A percentile compares a stretch with the other conserved stretches of the same genome.
Evolutionary conservation across 2,888 invertebrate genomes (phyloP).

Genomic region (Xestobium rufovillosum): DNA sequence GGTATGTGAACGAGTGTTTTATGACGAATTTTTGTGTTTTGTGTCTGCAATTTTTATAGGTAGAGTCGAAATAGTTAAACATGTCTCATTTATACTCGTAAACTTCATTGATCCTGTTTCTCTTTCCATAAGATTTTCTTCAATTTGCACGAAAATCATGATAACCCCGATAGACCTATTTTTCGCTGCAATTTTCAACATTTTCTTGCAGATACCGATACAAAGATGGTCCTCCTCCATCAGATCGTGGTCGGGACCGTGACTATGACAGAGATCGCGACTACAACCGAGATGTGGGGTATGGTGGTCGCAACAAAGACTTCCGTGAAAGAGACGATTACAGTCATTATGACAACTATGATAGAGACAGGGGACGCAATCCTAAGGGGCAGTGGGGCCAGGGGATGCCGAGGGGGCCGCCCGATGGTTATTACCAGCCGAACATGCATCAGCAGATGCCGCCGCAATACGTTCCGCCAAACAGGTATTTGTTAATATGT

Average conservation of each 20-base stretch:
- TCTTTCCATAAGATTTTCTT: no score
- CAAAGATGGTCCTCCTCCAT: constrained; percentile 19
- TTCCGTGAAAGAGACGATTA: constrained; percentile 11
- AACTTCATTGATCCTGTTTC: no score
- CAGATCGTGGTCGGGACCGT: constrained; percentile 17
- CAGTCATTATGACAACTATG: constrained; percentile 26
- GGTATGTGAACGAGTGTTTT: no score
- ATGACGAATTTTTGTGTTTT: no score
- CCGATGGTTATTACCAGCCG: constrained; percentile 28
- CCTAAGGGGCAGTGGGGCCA: constrained; percentile 17
- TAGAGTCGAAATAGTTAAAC: no score
- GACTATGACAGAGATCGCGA: constrained; percentile 28
- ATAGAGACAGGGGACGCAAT: constrained; percentile 19
- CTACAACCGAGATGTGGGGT: constrained; percentile 25
- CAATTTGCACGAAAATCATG: no score
- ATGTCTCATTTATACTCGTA: no score
- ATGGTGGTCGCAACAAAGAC: constrained; percentile 16
- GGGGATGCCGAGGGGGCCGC: constrained; percentile 20
- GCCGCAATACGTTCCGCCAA: constrained; percentile 22
- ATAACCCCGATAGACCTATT: no score
- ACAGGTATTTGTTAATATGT: constrained; percentile 29
- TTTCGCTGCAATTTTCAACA: no score
- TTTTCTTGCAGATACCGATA: constrained; percentile 29
- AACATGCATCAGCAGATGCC: constrained; percentile 24
- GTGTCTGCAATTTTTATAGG: no score